These are phyloP conservation scores for Andrena trimmerana DNA, from an alignment of 2,888 invertebrate species.

Conservation along the genomic window DNA sequence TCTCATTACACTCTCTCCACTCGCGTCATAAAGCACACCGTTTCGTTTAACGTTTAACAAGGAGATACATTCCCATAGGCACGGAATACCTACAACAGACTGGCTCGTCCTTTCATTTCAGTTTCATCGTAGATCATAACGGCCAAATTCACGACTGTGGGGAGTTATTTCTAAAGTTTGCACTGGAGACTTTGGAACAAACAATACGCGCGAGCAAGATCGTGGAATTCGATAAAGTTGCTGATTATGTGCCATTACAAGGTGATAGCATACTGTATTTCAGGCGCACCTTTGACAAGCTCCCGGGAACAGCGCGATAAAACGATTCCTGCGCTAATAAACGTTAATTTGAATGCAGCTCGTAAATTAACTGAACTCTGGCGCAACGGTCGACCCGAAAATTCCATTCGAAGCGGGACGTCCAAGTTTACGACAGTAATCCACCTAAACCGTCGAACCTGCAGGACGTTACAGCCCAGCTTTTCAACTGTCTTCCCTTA, in stretches of 20 bases:
- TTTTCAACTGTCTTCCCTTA: constrained; percentile 33
- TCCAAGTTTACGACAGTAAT: constrained; percentile 41
- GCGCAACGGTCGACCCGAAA: constrained; percentile 18
- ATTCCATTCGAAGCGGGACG: constrained; percentile 30
- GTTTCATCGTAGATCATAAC: not conserved
- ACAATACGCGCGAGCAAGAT: not conserved
- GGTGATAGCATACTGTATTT: not conserved
- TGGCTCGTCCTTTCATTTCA: not conserved
- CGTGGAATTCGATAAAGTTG: not conserved
- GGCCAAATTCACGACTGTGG: not conserved
- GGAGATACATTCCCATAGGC: no score
- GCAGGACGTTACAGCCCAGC: not conserved
- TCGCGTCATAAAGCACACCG: no score
- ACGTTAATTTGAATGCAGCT: constrained; percentile 8
- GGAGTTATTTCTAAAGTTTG: constrained; percentile 12
- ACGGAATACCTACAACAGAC: not conserved
- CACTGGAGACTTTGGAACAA: not conserved
- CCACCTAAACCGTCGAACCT: constrained; percentile 21
- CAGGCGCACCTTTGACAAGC: not conserved
- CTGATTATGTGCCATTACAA: not conserved
- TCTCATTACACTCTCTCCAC: no score
- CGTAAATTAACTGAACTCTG: not conserved
- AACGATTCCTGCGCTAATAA: constrained; percentile 26
- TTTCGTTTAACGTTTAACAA: no score
- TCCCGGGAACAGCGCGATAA: not conserved